These are phyloP conservation scores for Heliconius himera DNA, from an alignment of 1,140 invertebrate genomes.

Conservation along the genomic window DNA sequence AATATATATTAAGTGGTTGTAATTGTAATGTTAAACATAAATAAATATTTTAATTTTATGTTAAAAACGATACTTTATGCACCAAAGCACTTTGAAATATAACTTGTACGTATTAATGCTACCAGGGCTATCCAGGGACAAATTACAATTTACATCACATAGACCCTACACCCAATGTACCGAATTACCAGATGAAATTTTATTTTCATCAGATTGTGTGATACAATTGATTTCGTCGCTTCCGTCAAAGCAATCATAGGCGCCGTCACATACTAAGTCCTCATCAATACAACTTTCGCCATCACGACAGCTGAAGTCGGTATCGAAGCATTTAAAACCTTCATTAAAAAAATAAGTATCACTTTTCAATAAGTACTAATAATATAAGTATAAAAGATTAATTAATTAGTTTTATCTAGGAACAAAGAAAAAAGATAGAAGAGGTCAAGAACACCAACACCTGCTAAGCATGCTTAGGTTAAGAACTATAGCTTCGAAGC, in stretches of 20 bases:
- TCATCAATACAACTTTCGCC: conserved; percentile 83
- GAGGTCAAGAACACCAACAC: conserved; percentile 23
- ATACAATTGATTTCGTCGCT: conserved; percentile 88
- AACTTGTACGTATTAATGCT: not conserved
- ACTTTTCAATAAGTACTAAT: not conserved
- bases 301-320: conserved; percentile 84
- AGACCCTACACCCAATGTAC: conserved; percentile 32
- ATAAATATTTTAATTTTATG: not conserved
- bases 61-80: not conserved
- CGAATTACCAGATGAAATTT: conserved; percentile 56
- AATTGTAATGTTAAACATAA: not conserved
- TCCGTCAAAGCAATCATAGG: conserved; percentile 86
- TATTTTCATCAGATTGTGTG: conserved; percentile 41
- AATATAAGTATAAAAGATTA: not conserved
- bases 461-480: conserved; percentile 56
- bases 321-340: conserved; percentile 71
- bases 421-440: not conserved
- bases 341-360: conserved; percentile 47
- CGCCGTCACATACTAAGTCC: conserved; percentile 84
- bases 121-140: not conserved
- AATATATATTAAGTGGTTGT: not conserved
- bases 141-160: not conserved
- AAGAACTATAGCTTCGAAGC: conserved; percentile 38
- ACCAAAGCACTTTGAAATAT: too few species aligned
- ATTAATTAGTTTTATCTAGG: not conserved